Percentiles rank a stretch among this genome's conserved stretches.
Conservation (phyloP, 2,113 vertebrate genomes). For the Tiliqua scincoides region DNA sequence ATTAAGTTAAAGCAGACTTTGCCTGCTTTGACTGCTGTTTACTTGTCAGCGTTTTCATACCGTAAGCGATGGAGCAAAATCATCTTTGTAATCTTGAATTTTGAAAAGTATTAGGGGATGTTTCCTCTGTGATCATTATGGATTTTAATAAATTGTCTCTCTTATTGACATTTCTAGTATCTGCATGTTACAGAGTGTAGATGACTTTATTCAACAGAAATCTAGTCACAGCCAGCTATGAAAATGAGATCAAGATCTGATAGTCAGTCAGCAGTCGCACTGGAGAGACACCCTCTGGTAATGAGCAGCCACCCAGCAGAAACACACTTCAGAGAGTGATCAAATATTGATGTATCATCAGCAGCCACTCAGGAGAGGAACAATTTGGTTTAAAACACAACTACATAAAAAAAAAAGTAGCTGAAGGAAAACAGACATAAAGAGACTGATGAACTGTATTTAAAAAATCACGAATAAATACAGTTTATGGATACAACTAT, state of each 20-base stretch:
- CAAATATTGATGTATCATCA: constrained; percentile 64
- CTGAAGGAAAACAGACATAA: not conserved
- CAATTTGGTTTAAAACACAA: not conserved
- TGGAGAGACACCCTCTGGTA: constrained; percentile 22
- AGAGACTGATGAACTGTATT: constrained; percentile 32
- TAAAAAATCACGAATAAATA: not conserved
- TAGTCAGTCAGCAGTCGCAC: constrained; percentile 33
- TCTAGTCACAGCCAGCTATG: constrained; percentile 24
- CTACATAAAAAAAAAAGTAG: constrained; percentile 9
- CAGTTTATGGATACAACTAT: not conserved
- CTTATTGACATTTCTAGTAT: not conserved
- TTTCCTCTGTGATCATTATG: constrained; percentile 7
- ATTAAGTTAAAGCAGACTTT: not conserved
- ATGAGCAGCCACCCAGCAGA: constrained; percentile 26
- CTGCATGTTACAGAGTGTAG: not conserved
- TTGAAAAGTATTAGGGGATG: not conserved
- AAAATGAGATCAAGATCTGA: constrained; percentile 31
- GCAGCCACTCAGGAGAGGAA: constrained; percentile 29
- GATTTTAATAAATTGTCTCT: constrained; percentile 13
- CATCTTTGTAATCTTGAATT: constrained; percentile 28
- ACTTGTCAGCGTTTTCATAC: constrained; percentile 31
- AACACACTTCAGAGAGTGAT: constrained; percentile 36
- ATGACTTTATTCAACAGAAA: constrained; percentile 21
- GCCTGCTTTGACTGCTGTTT: not conserved
- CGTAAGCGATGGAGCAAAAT: not conserved